Evolutionary conservation across 2,888 invertebrate species (phyloP), one percentile per base, ranked within the genome.

Genomic region (Tineola bisselliella): DNA sequence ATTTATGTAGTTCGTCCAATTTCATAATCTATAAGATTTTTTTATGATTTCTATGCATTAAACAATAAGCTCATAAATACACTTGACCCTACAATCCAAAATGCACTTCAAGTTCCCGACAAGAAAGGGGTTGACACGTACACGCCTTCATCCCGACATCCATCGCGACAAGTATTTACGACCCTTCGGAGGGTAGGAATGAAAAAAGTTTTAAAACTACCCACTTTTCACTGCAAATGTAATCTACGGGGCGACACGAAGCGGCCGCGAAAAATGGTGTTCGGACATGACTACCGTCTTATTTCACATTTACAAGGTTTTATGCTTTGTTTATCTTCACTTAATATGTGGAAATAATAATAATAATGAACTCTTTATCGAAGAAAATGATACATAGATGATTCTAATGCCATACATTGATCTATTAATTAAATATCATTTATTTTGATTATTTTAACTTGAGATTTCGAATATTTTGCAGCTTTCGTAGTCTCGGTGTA

Each of bases 221-320:
- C 77, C 78, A 76, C 82, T 82, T 81, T 80, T 83, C 81, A 83
- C 81, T 83, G 81, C 74, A 75, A 76, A 79, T 74, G 79, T 77
- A 83, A 83, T 82, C 82, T 81, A 83, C 79, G 70, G 69, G 65
- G 65, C 64, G 65, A 67, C 58, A 33, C 25, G 54, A 18, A 25
- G 48, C 48, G 54, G 54, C 54, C 58, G 58, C 69, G 74, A 75
- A 74, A 75, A 75, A 75, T 81, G 81, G 74, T 71, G 69, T 76
- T 77, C 70, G 80, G 81, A 81, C 82, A 78, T 83, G 82, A 81
- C 81, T 76, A 69, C 71, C 65, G 59, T 11, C 33, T 38, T 43
- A 1, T 30, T 58, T 59, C 59, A 43, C 59, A 59, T 43, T 44
- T 70, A 72, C 68, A 66, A 70, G 68, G 63, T 72, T 64, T 61